These are phyloP conservation scores for Albula glossodonta DNA, from an alignment of 2,113 vertebrate genomes.

Conservation along the genomic window DNA sequence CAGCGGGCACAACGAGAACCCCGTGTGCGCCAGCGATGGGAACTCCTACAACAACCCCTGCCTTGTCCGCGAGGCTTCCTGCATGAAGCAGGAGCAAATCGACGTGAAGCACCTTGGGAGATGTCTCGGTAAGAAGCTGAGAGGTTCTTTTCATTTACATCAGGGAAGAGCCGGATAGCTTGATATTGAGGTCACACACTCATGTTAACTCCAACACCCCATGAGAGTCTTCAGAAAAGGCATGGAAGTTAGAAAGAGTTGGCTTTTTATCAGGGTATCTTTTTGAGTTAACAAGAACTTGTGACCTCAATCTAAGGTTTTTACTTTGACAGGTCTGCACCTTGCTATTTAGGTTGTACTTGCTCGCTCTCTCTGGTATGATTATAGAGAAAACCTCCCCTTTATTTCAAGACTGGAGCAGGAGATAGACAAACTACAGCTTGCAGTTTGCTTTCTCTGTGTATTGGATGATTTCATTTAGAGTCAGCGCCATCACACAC, in stretches of 20 bases:
- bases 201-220: too few relatives aligned
- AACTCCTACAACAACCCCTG: constrained; percentile 94
- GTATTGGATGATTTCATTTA: neutral
- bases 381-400: neutral
- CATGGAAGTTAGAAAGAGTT: too few relatives aligned
- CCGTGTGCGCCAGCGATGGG: constrained; percentile 91
- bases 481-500: neutral
- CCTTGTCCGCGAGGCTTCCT: constrained; percentile 91
- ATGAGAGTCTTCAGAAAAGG: too few relatives aligned
- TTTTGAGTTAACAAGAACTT: too few relatives aligned
- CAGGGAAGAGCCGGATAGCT: neutral
- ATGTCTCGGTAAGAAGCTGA: constrained; percentile 78
- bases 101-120: constrained; percentile 91
- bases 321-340: too few relatives aligned
- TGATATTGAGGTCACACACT: neutral
- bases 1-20: constrained; percentile 95
- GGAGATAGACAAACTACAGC: too few relatives aligned
- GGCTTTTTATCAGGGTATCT: too few relatives aligned
- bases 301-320: too few relatives aligned
- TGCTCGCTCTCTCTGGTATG: too few relatives aligned
- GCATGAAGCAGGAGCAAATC: constrained; percentile 93
- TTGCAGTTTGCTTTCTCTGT: neutral
- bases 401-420: neutral
- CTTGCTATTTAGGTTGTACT: neutral
- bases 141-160: neutral